Base-by-base conservation (phyloP, 92 coral and sea anemone genomes). In the Porites cylindrica region DNA sequence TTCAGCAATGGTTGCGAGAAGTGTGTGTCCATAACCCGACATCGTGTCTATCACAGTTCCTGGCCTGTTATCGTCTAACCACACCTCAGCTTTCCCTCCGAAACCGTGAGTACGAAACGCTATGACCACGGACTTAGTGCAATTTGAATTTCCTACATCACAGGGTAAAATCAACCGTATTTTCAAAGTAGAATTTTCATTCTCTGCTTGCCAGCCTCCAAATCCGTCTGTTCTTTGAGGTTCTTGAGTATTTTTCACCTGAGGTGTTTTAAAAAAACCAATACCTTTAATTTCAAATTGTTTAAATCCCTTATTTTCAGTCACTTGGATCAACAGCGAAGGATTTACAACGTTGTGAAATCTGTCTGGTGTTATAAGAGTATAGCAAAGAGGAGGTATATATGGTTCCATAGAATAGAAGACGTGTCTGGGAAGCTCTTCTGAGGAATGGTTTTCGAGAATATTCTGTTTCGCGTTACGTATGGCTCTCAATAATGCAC, bases 191-290 rank as follows among this genome's bases (percentile, higher is more conserved):
- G 89, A 82, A 61, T 87, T 82, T 59, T 66, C 85, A 20, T 61
- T 81, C 9, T 69, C 70, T n/a, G 88, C 85, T 65, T 81, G 43
- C 92, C 92, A 89, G 26, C 92, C 92, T 76, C 89, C 82, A 61
- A 61, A 89, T 52, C 88, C 85, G 58, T 89, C 92, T 0, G 79
- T 78, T 72, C 92, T 77, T 62, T 59, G 70, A 61, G 80, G 70
- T 18, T 18, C 21, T 11, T 9, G 4, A 10, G n/a, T 65, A 14
- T 47, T 1, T 66, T 10, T 10, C 8, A 9, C 18, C 18, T 8
- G 6, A 2, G 21, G 4, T 1, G 11, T 20, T 64, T 38, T 64
- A 2, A 2, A 12, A 51, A 82, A 77, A 19, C 88, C 85, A 4
- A 89, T 83, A 26, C 65, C 26, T 19, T 19, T 62, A 11, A 59